Percentiles rank a stretch among this genome's conserved stretches.
Evolutionary conservation across 2,888 invertebrate species (phyloP).

Genomic region (Cyclophora punctaria): DNA sequence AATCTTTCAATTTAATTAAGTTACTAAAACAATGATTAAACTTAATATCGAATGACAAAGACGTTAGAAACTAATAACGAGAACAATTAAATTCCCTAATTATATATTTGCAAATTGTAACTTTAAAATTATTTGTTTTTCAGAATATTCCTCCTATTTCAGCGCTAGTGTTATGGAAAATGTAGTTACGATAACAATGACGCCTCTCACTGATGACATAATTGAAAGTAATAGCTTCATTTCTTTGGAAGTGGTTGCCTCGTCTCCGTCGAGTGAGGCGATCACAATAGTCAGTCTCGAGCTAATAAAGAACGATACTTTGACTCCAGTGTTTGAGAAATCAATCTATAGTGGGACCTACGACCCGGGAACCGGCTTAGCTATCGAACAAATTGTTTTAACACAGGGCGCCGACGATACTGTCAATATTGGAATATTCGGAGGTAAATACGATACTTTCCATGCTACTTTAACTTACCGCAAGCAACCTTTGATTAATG

Average conservation of each 20-base stretch:
- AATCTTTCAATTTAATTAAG: no score
- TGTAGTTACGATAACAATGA: constrained; percentile 37
- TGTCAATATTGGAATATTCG: constrained; percentile 31
- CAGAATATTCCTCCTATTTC: constrained; percentile 39
- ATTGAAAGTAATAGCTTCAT: constrained; percentile 41
- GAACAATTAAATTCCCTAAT: no score
- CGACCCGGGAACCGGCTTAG: constrained; percentile 27
- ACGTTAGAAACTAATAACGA: no score
- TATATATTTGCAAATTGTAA: no score
- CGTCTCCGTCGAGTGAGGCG: constrained; percentile 27
- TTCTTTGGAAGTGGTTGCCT: constrained; percentile 36
- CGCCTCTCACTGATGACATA: constrained; percentile 25
- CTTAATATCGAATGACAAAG: no score
- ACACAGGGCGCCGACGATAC: constrained; percentile 47
- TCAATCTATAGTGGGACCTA: constrained; percentile 43
- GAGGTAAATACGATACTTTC: constrained; percentile 36
- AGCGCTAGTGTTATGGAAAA: constrained; percentile 24
- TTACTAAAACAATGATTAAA: no score
- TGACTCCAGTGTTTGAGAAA: constrained; percentile 44
- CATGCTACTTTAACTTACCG: background rate
- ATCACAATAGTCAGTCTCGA: constrained; percentile 40
- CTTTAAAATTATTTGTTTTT: constrained; percentile 13
- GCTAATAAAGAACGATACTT: constrained; percentile 46
- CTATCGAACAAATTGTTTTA: constrained; percentile 34
- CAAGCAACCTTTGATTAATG: no score